phyloP scores from a whole-genome alignment of 2,113 vertebrate genomes.

The Chlamydotis undulata region DNA sequence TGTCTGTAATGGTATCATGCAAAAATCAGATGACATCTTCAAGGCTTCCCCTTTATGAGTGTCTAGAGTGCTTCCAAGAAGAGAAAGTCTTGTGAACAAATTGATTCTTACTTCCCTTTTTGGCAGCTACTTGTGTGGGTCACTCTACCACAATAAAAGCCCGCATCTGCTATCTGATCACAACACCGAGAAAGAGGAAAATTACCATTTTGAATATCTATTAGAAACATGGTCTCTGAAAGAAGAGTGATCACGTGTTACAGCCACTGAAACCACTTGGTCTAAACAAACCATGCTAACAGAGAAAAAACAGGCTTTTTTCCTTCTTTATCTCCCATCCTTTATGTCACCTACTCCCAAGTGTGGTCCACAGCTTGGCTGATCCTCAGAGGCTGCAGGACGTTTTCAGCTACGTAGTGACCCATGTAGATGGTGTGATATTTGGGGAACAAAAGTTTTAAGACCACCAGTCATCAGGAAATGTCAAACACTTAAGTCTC shows the following conservation, averaged over 20 bases:
- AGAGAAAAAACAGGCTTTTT: not conserved
- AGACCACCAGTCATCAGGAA: not conserved
- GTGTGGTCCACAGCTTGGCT: not conserved
- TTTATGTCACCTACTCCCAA: not conserved
- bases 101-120: slow-evolving; percentile 5
- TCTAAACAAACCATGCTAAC: not conserved
- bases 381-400: not conserved
- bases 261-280: not conserved
- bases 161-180: not conserved
- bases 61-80: not conserved
- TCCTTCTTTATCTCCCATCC: not conserved
- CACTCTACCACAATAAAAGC: not conserved
- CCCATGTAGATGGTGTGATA: fast-evolving
- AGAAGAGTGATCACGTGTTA: not conserved
- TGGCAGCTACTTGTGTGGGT: not conserved
- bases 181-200: not conserved
- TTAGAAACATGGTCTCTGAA: not conserved
- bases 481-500: not conserved
- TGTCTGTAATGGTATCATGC: not conserved
- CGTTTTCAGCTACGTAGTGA: not conserved
- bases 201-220: not conserved
- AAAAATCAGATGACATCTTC: not conserved
- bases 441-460: not conserved
- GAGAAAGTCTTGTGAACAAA: not conserved
- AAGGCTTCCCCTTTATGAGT: not conserved